Base-by-base conservation (phyloP, 2,113 vertebrate species). In the Aegotheles bennettii region DNA sequence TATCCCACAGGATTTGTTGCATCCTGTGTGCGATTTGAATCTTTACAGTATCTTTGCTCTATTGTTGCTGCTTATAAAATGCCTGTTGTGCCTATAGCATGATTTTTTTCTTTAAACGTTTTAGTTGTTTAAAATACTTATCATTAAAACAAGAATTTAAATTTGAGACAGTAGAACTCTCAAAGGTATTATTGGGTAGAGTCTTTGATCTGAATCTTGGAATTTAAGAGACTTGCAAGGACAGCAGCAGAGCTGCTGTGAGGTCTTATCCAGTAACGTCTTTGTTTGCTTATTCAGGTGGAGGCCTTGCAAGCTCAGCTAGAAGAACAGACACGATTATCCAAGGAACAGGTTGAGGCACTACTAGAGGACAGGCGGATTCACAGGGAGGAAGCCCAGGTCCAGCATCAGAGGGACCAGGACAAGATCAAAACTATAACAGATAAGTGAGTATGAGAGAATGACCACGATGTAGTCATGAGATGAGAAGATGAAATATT, bases 221-320 rank as follows among this genome's bases (percentile, higher is more conserved):
- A 25, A 57, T 74, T 53, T 47, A 16, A 74, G n/a, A 48, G 24
- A 31, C 43, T 90, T 76, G 29, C 11, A 57, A 65, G 42, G 50
- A 14, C 11, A 42, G n/a, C n/a, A 90, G 50, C 54, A 63, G 47
- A 68, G 38, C 35, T 89, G 20, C 31, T 79, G 35, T 43, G 65
- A 65, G 24, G 38, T 35, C n/a, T 57, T 59, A 33, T 4, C 71
- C 24, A 48, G 29, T 29, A 26, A 23, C n/a, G 53, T 57, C 31
- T 85, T 15, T 83, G 8, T 40, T 13, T 51, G 9, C 51, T 76
- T 33, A 2, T 95, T 45, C 95, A 99, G 99, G 99, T 99, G 92
- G 99, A 99, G 96, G 99, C 99, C 1, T 97, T 99, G 86, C 99
- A 99, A 91, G 99, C 99, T 81, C 99, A 99, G 97, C 96, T 99